phyloP scores from a whole-genome alignment of 1,140 invertebrate genomes.

The Dendroctonus ponderosae region DNA sequence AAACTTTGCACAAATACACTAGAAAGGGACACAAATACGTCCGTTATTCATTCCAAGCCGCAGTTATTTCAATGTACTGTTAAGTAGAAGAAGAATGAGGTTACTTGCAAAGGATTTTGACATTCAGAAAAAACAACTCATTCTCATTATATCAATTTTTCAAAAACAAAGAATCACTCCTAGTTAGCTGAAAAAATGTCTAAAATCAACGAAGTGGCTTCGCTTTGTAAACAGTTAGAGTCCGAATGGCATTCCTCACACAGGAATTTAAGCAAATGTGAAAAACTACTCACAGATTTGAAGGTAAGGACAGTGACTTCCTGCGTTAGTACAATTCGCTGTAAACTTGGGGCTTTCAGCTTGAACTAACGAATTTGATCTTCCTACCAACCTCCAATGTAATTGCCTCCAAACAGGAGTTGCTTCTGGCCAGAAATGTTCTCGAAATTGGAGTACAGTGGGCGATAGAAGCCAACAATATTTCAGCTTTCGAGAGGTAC shows the following conservation, averaged over 20 bases:
- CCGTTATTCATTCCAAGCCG: too few species aligned
- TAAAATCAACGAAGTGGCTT: conserved; percentile 63
- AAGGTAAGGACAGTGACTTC: conserved; percentile 69
- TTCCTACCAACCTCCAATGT: conserved; percentile 84
- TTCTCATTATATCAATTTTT: conserved; percentile 10
- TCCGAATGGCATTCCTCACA: conserved; percentile 70
- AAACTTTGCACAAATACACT: too few species aligned
- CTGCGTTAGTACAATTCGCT: too few species aligned
- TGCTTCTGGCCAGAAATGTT: conserved; percentile 85
- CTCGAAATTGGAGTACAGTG: conserved; percentile 95
- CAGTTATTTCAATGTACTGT: too few species aligned
- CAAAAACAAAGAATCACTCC: not conserved
- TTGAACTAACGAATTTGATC: conserved; percentile 78
- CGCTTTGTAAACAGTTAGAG: conserved; percentile 71
- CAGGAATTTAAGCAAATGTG: conserved; percentile 69
- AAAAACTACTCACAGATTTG: conserved; percentile 68
- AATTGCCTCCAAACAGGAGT: conserved; percentile 78
- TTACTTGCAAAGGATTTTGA: not conserved
- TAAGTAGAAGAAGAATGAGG: too few species aligned
- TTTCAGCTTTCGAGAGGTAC: conserved; percentile 82
- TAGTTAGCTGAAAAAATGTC: conserved; percentile 54
- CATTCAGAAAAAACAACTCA: conserved; percentile 17
- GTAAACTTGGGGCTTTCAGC: too few species aligned
- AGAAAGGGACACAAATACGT: too few species aligned
- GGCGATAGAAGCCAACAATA: conserved; percentile 88